Conservation (phyloP, 2,888 invertebrate genomes). For the Helicoverpa assulta region DNA sequence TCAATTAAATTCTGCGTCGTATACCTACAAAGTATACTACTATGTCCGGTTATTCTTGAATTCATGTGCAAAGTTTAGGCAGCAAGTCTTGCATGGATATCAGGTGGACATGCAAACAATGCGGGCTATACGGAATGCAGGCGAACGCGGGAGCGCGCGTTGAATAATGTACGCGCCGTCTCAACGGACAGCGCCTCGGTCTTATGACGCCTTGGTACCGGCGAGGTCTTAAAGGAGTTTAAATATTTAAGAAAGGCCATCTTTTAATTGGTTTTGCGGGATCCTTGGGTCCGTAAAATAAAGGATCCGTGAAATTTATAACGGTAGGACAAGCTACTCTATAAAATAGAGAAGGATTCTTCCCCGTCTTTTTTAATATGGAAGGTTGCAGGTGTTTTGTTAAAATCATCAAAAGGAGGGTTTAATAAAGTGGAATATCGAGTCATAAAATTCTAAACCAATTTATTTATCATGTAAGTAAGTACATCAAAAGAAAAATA, state of each 20-base stretch:
- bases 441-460: neutral
- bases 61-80: conserved; percentile 66
- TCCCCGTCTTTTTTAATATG: conserved; percentile 46
- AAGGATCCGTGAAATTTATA: conserved; percentile 53
- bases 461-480: neutral
- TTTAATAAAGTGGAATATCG: conserved; percentile 7
- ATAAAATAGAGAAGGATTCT: conserved; percentile 48
- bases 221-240: conserved; percentile 59
- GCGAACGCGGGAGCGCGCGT: conserved; percentile 72
- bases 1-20: conserved; percentile 52
- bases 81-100: conserved; percentile 69
- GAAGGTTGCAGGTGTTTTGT: conserved; percentile 48
- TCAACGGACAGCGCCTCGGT: conserved; percentile 70
- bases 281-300: conserved; percentile 51
- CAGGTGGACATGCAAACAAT: conserved; percentile 78
- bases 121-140: conserved; percentile 75
- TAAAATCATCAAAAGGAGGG: conserved; percentile 17
- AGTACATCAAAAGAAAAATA: neutral
- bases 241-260: conserved; percentile 61
- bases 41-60: conserved; percentile 64
- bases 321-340: conserved; percentile 40
- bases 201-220: conserved; percentile 71
- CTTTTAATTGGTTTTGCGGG: conserved; percentile 58
- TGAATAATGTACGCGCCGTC: conserved; percentile 82
- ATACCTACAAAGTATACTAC: conserved; percentile 41